Percentiles rank a stretch among this genome's conserved stretches.
phyloP scores from a whole-genome alignment of 2,113 vertebrate species.

The Pyrgilauda ruficollis region DNA sequence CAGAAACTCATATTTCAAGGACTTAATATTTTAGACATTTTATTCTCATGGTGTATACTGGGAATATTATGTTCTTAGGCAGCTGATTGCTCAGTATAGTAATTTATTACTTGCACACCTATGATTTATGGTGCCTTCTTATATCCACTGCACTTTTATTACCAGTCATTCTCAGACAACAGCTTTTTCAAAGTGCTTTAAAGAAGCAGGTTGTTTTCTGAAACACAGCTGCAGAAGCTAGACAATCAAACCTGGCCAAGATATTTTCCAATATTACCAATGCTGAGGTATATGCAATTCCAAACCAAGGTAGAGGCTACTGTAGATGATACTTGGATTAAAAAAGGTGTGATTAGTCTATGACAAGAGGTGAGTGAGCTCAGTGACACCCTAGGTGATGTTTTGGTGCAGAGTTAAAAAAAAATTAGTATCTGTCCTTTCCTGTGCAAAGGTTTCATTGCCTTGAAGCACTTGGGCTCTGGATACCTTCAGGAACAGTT shows the following conservation, averaged over 20 bases:
- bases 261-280: neutral
- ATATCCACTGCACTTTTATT: neutral
- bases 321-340: neutral
- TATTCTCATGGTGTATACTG: neutral
- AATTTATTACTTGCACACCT: conserved; percentile 13
- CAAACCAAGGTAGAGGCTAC: neutral
- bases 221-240: neutral
- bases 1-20: neutral
- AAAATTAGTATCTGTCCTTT: neutral
- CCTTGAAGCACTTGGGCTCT: neutral
- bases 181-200: neutral
- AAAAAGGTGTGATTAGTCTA: neutral
- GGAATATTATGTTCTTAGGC: neutral
- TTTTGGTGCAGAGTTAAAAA: neutral
- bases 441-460: neutral
- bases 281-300: neutral
- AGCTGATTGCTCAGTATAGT: neutral
- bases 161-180: neutral
- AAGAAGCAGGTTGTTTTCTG: neutral
- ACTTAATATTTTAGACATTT: conserved; percentile 1
- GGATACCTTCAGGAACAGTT: neutral
- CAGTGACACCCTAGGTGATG: neutral
- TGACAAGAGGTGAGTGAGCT: neutral
- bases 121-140: neutral
- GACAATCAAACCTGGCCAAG: neutral